Conservation (phyloP, 1,140 invertebrate species). For the Drosophila repleta region DNA sequence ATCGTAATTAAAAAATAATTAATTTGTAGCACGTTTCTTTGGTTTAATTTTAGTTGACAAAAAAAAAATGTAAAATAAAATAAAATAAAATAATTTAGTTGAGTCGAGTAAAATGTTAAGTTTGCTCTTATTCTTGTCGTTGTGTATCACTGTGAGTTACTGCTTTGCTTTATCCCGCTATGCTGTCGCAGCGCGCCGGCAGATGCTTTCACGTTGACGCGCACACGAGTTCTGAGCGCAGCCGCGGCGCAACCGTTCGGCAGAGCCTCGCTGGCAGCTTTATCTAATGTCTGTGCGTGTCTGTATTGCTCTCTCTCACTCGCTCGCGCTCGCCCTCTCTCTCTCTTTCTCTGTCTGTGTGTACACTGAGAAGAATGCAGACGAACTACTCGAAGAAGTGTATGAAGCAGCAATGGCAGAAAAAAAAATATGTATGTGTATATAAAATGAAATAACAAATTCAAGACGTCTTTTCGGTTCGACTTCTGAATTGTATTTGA, state of each 20-base stretch:
- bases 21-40: conserved; percentile 48
- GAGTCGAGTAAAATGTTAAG: conserved; percentile 39
- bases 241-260: conserved; percentile 70
- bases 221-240: conserved; percentile 74
- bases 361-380: conserved; percentile 25
- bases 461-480: conserved; percentile 55
- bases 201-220: conserved; percentile 74
- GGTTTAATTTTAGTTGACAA: conserved; percentile 36
- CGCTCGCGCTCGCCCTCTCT: conserved; percentile 5
- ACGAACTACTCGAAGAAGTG: conserved; percentile 13
- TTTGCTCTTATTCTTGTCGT: conserved; percentile 25
- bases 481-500: conserved; percentile 56
- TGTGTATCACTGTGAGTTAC: conserved; percentile 16
- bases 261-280: conserved; percentile 27
- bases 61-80: conserved; percentile 51
- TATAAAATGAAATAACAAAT: conserved; percentile 45
- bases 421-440: conserved; percentile 11
- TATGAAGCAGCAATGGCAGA: conserved; percentile 17
- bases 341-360: conserved; percentile 6
- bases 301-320: conserved; percentile 10
- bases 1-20: conserved; percentile 29
- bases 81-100: conserved; percentile 38
- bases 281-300: conserved; percentile 42
- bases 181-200: conserved; percentile 48
- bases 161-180: conserved; percentile 27